Evolutionary conservation across 1,140 invertebrate genomes (phyloP).

Genomic region (Teleogryllus occipitalis): DNA sequence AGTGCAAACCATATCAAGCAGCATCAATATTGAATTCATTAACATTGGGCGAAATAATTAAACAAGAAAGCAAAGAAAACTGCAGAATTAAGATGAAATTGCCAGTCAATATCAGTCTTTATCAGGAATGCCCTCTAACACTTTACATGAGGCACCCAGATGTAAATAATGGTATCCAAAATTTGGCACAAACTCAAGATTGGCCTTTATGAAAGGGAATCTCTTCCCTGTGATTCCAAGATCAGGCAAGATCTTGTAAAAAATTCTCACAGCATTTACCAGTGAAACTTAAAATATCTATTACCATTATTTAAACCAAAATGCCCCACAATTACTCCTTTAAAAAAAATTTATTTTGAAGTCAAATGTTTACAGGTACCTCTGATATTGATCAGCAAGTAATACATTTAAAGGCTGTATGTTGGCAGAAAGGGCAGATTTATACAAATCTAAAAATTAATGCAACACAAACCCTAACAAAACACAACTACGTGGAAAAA

Average conservation of each 20-base stretch:
- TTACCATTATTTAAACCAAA: too few species aligned
- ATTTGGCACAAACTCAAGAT: background rate
- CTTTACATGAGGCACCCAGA: too few species aligned
- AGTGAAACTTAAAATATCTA: too few species aligned
- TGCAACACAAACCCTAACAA: background rate
- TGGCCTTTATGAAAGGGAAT: too few species aligned
- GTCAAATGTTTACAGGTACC: background rate
- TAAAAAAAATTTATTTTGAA: too few species aligned
- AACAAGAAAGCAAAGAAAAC: background rate
- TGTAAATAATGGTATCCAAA: background rate
- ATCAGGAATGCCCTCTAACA: too few species aligned
- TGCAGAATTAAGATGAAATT: background rate
- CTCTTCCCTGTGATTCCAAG: too few species aligned
- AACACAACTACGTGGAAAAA: background rate
- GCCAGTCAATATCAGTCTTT: background rate
- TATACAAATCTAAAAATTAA: background rate
- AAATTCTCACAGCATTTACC: too few species aligned
- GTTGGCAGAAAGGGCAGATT: background rate
- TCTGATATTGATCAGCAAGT: background rate
- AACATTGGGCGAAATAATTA: background rate
- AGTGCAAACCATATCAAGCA: background rate
- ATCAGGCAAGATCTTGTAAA: too few species aligned
- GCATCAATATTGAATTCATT: conserved; percentile 1
- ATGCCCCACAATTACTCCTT: too few species aligned
- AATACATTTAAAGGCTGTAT: background rate